These are phyloP conservation scores for Aix galericulata DNA, from an alignment of 2,113 vertebrate genomes.

Conservation along the genomic window DNA sequence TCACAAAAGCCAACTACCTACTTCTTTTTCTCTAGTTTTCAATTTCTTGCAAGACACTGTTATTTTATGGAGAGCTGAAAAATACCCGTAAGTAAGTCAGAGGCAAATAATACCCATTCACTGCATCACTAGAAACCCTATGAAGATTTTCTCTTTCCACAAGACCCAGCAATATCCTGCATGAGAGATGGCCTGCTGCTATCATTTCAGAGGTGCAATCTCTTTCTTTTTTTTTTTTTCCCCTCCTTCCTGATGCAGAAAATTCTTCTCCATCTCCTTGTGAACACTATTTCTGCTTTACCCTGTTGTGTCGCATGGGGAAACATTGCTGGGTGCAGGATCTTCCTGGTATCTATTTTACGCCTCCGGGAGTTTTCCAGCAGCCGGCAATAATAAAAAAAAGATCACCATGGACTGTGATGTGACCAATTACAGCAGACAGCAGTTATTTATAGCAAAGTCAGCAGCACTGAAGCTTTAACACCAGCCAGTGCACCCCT, in stretches of 20 bases:
- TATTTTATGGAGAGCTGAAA: constrained; percentile 47
- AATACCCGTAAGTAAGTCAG: neutral
- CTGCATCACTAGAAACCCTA: neutral
- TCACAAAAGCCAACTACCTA: neutral
- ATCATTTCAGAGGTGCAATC: constrained; percentile 27
- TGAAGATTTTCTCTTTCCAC: constrained; percentile 7
- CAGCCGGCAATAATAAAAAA: constrained; percentile 51
- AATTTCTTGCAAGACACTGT: constrained; percentile 22
- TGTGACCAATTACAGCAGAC: constrained; percentile 63
- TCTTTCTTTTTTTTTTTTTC: neutral
- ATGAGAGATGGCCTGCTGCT: constrained; percentile 40
- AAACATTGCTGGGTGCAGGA: constrained; percentile 34
- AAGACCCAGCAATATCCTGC: constrained; percentile 28
- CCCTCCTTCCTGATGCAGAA: constrained; percentile 24
- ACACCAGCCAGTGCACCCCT: constrained; percentile 25
- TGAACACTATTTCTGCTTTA: constrained; percentile 41
- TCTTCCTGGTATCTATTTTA: constrained; percentile 57
- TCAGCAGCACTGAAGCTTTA: constrained; percentile 37
- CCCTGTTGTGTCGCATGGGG: neutral
- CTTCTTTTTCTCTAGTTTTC: neutral
- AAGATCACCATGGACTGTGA: constrained; percentile 46
- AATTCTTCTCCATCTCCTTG: constrained; percentile 33
- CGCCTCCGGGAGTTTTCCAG: constrained; percentile 51
- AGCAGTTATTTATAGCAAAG: constrained; percentile 65
- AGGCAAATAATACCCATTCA: constrained; percentile 44